Percentiles rank a stretch among this genome's conserved stretches.
Conservation (phyloP, 2,113 vertebrate species). For the Pampusana beccarii region DNA sequence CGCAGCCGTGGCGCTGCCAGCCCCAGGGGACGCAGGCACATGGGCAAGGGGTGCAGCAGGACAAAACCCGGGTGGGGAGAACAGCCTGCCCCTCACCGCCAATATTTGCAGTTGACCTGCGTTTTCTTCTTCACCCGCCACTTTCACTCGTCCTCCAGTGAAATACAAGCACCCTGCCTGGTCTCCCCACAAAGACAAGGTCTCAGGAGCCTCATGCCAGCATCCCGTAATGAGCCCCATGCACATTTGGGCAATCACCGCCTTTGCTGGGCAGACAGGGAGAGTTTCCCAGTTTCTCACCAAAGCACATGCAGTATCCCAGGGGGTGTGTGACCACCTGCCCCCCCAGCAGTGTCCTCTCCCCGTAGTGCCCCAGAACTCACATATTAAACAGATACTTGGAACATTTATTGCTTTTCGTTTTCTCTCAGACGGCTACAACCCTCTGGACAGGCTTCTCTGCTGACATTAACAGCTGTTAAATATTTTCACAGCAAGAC, state of each 20-base stretch:
- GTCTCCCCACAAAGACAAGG: background rate
- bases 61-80: fast-evolving
- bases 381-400: background rate
- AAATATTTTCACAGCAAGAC: background rate
- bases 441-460: background rate
- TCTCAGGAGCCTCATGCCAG: background rate
- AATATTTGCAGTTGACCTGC: background rate
- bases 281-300: background rate
- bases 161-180: background rate
- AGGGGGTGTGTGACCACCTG: too few species aligned
- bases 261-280: background rate
- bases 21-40: fast-evolving
- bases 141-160: background rate
- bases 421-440: background rate
- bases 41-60: fast-evolving
- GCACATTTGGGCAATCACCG: background rate
- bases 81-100: background rate
- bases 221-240: background rate
- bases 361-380: background rate
- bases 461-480: fast-evolving
- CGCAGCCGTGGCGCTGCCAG: background rate
- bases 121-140: background rate
- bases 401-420: background rate
- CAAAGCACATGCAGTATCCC: background rate
- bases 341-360: background rate